Base-by-base conservation (phyloP, 2,113 vertebrate species). In the Cinclus mexicanus region DNA sequence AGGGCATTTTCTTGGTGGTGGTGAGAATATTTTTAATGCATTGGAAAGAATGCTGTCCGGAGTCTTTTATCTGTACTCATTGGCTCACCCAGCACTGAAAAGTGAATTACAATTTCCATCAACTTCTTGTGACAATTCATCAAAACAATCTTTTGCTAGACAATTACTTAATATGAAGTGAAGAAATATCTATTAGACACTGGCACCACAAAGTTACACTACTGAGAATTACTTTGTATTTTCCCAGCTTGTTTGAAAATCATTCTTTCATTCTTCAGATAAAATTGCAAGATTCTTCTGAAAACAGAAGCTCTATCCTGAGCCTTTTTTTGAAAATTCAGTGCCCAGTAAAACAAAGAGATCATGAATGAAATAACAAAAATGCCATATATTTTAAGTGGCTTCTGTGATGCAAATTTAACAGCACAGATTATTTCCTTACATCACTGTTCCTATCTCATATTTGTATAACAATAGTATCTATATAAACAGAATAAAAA, bases 321-420 rank as follows among this genome's bases (percentile, higher is more conserved):
- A 94, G 87, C 47, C 61, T 94, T 78, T 75, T 86, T 46, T 25
- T 29, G n/a, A n/a, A 37, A 37, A 9, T 49, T 28, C 89, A 80
- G 89, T 57, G 63, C 83, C 94, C 84, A 89, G 91, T 96, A 96
- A 97, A 97, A 93, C 91, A 96, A 97, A 97, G 33, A 95, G 92
- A 96, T 97, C 91, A 94, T 91, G 96, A 97, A 97, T 93, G 88
- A 89, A 96, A 94, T 96, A 77, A 96, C 96, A 90, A 95, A 98
- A 97, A 93, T 59, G 91, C 69, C 94, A 96, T 79, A 60, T 85
- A 96, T 91, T 97, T 93, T 91, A 94, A 95, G 96, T 68, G 88
- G 82, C 55, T 90, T 78, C 93, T 96, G 65, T 55, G 83, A 94
- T 88, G 87, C 60, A 95, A 96, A 97, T 96, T 93, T 93, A 95